Base-by-base conservation (phyloP, 2,888 invertebrate species). In the Tiphia femorata region DNA sequence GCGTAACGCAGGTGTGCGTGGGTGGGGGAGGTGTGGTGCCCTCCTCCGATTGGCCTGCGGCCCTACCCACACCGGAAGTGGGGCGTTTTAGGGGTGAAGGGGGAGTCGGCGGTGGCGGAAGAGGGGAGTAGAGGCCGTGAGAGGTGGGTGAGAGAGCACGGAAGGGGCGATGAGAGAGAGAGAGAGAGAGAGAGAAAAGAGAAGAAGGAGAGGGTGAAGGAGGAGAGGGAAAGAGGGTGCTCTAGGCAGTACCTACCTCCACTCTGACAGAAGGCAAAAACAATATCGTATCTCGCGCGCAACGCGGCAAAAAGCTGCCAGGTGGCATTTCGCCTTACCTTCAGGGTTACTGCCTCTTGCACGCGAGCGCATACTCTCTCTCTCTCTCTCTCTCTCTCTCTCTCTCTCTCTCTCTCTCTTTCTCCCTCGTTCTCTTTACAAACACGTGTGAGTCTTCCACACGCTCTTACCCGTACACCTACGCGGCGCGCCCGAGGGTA, bases 1-100 rank as follows among this genome's bases (percentile, higher is more conserved):
- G 79, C 81, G 82, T 79, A 77, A 56, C 69, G 68, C 82, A 82
- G 82, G 82, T 81, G 80, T 80, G 82, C 80, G 82, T 82, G 79
- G 82, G 82, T 82, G 82, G 77, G 75, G 72, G 73, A 70, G 81
- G 82, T 81, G 80, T 78, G 80, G 81, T 70, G 58, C 57, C 53
- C 50, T 59, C 61, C 57, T 59, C 56, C 73, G 68, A 81, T 81
- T 80, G 81, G 82, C 42, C 46, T 40, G 33, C 42, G 60, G 38
- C 53, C 63, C 58, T 57, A 56, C 62, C 59, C 60, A 53, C 51
- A 73, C 74, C 76, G 76, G 77, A 78, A 78, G 76, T 76, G 75
- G 75, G 72, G 76, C n/a, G n/a, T n/a, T n/a, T n/a, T n/a, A n/a
- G n/a, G n/a, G n/a, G n/a, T n/a, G n/a, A n/a, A n/a, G n/a, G n/a